These are phyloP conservation scores for Cydia fagiglandana DNA, from an alignment of 1,140 invertebrate genomes.

Conservation along the genomic window DNA sequence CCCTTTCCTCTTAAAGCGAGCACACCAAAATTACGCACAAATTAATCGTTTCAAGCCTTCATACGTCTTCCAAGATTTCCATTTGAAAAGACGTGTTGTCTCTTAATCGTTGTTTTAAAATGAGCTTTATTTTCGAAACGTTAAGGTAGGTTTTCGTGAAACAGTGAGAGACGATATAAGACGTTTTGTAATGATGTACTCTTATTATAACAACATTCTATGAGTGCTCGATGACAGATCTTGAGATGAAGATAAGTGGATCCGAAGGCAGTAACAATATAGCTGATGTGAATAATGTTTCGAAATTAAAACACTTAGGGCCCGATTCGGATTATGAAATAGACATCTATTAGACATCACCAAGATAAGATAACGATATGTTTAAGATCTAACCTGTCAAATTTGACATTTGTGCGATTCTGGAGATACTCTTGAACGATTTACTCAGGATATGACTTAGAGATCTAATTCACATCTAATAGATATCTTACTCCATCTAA, in stretches of 20 bases:
- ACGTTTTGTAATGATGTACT: neutral
- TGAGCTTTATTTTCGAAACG: neutral
- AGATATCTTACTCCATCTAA: too few relatives aligned
- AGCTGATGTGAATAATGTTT: neutral
- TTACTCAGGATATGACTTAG: too few relatives aligned
- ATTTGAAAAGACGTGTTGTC: neutral
- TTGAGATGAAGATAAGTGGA: neutral
- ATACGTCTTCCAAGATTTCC: neutral
- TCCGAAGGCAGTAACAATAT: neutral
- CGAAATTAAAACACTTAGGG: neutral
- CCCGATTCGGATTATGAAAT: too few relatives aligned
- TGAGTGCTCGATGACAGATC: neutral
- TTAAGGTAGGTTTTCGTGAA: neutral
- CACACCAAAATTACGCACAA: neutral
- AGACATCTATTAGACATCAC: too few relatives aligned
- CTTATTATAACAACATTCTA: neutral
- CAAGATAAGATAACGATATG: too few relatives aligned
- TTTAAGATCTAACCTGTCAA: too few relatives aligned
- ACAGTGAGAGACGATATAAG: neutral
- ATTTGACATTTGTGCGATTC: too few relatives aligned
- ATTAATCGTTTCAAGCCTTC: conserved; percentile 1
- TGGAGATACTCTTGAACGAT: too few relatives aligned
- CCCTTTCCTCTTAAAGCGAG: neutral
- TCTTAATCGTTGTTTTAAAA: neutral
- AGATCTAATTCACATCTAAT: too few relatives aligned